These are phyloP conservation scores for Synchiropus splendidus DNA, from an alignment of 2,113 vertebrate species.

Conservation along the genomic window DNA sequence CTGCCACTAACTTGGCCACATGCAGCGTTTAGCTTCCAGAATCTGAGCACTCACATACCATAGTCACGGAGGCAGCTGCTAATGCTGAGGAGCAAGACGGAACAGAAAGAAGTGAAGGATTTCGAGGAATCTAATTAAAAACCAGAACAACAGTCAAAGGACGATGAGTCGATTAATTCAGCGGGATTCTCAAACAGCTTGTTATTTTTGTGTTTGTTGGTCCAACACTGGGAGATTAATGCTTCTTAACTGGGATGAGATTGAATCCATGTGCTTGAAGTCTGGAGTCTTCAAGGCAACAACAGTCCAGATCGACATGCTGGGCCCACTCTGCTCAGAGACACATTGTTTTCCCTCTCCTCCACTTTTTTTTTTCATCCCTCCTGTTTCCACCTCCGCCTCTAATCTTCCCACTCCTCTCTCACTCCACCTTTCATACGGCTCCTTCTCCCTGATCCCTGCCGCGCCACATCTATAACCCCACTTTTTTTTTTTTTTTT, in stretches of 20 bases:
- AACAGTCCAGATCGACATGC: conserved; percentile 15
- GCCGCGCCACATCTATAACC: conserved; percentile 25
- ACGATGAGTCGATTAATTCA: conserved; percentile 31
- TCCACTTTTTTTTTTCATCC: not conserved
- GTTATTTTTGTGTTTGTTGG: not conserved
- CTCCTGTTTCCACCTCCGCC: conserved; percentile 5
- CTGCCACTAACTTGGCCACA: too few relatives aligned
- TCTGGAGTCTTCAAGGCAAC: conserved; percentile 6
- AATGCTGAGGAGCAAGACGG: too few relatives aligned
- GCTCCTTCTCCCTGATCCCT: conserved; percentile 11
- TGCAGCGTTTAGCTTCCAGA: too few relatives aligned
- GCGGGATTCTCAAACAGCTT: conserved; percentile 8
- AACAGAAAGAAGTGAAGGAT: too few relatives aligned
- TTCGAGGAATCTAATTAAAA: too few relatives aligned
- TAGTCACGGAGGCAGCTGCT: too few relatives aligned
- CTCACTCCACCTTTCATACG: not conserved
- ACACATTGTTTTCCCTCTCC: conserved; percentile 4
- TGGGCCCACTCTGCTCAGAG: conserved; percentile 11
- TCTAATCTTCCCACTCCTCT: conserved; percentile 1
- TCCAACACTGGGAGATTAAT: conserved; percentile 41
- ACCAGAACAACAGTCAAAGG: too few relatives aligned
- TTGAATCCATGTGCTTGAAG: not conserved
- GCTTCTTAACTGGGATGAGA: conserved; percentile 35
- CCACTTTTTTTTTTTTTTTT: too few relatives aligned
- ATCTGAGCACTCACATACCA: too few relatives aligned